These are phyloP conservation scores for Euschistus heros DNA, from an alignment of 1,140 invertebrate genomes.

Conservation along the genomic window DNA sequence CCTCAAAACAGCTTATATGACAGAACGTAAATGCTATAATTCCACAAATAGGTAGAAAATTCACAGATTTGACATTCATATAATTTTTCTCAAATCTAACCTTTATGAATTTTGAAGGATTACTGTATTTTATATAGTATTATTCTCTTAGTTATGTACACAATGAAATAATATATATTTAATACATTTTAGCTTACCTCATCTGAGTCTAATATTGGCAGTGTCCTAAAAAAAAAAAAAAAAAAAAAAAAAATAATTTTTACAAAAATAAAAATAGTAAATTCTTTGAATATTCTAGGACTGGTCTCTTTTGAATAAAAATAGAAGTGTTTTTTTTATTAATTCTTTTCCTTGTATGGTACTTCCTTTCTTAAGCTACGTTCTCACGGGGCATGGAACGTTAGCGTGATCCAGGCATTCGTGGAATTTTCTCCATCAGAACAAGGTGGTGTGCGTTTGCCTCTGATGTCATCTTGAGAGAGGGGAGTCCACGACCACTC, in stretches of 20 bases:
- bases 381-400: too few relatives aligned
- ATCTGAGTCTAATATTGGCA: constrained; percentile 78
- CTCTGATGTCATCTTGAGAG: too few relatives aligned
- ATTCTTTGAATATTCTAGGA: background rate
- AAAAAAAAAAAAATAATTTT: background rate
- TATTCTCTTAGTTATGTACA: constrained; percentile 11
- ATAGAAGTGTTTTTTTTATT: too few relatives aligned
- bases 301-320: background rate
- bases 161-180: constrained; percentile 19
- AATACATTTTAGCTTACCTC: constrained; percentile 41
- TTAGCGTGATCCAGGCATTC: too few relatives aligned
- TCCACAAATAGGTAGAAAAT: background rate
- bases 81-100: background rate
- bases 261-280: background rate
- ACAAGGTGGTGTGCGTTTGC: too few relatives aligned
- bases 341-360: too few relatives aligned
- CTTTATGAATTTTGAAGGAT: constrained; percentile 11
- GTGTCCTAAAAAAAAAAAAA: constrained; percentile 41
- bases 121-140: constrained; percentile 20
- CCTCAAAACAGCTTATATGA: too few relatives aligned
- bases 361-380: too few relatives aligned
- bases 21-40: background rate
- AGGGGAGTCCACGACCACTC: too few relatives aligned
- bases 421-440: too few relatives aligned
- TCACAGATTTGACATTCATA: background rate